phyloP scores from a whole-genome alignment of 2,113 vertebrate species.

The Lanius ludovicianus region DNA sequence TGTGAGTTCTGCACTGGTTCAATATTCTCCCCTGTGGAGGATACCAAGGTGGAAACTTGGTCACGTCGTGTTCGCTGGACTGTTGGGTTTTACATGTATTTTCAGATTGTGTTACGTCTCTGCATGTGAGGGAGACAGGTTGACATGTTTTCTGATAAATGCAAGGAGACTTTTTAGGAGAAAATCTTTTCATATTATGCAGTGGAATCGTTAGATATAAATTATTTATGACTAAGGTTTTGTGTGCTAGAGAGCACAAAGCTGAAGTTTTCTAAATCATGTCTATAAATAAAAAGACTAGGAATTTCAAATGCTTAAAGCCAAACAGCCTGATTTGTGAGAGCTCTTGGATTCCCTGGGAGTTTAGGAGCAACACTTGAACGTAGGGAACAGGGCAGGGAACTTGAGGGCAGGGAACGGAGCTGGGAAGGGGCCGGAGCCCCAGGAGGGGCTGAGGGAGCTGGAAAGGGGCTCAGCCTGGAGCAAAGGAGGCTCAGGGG shows the following conservation, averaged over 20 bases:
- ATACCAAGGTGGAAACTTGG: neutral
- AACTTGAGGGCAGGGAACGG: no score
- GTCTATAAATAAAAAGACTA: neutral
- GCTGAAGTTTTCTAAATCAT: neutral
- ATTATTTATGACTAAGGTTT: neutral
- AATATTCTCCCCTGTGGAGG: rapidly evolving
- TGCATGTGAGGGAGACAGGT: neutral
- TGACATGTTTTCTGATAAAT: neutral
- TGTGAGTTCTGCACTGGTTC: neutral
- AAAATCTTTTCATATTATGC: neutral
- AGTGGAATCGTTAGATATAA: neutral
- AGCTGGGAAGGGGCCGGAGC: neutral
- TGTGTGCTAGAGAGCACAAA: neutral
- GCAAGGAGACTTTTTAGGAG: neutral
- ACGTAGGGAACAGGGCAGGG: neutral
- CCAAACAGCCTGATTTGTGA: neutral
- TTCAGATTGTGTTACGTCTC: neutral
- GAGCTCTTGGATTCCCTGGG: neutral
- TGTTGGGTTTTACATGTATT: neutral
- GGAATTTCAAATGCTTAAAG: neutral
- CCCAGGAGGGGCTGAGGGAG: neutral
- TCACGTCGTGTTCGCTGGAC: rapidly evolving
- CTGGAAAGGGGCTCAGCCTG: neutral
- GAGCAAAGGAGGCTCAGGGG: neutral
- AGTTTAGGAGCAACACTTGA: neutral